Percentiles rank a stretch among this genome's conserved stretches.
Conservation (phyloP, 2,888 invertebrate species). For the Anorthoa munda region DNA sequence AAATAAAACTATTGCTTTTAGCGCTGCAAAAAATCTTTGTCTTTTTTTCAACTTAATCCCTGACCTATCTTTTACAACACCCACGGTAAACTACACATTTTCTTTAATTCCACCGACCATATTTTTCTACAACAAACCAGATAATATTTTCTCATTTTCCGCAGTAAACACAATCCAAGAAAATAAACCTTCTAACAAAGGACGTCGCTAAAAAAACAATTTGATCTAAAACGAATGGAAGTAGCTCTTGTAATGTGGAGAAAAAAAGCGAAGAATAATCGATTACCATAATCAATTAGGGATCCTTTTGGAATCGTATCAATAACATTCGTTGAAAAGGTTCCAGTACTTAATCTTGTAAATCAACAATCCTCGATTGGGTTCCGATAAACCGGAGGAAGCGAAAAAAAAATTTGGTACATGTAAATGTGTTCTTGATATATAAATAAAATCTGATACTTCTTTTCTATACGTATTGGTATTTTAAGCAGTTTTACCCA, state of each 20-base stretch:
- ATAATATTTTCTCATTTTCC: conserved; percentile 21
- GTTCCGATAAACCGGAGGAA: conserved; percentile 16
- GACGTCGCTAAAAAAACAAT: conserved; percentile 34
- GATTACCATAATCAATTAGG: conserved; percentile 58
- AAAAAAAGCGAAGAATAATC: conserved; percentile 41
- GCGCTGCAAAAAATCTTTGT: background rate
- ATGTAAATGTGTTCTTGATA: conserved; percentile 2
- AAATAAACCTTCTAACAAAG: conserved; percentile 29
- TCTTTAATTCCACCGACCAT: conserved; percentile 1
- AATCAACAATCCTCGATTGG: conserved; percentile 35
- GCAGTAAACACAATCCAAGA: conserved; percentile 17
- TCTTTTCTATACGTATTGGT: background rate
- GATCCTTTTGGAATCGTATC: conserved; percentile 29
- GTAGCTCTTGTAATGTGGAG: conserved; percentile 5
- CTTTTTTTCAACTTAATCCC: background rate
- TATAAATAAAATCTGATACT: background rate
- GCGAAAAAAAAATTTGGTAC: conserved; percentile 3
- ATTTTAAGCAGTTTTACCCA: too few relatives aligned
- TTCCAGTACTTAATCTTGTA: conserved; percentile 42
- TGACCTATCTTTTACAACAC: background rate
- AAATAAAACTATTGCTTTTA: background rate
- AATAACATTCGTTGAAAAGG: conserved; percentile 54
- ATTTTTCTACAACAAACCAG: conserved; percentile 23
- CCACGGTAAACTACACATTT: conserved; percentile 1
- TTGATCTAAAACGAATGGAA: conserved; percentile 35